Evolutionary conservation across 2,797 vertebrate species (phyloP), one percentile per base, ranked within the genome.

Genomic region (Vireo griseus): DNA sequence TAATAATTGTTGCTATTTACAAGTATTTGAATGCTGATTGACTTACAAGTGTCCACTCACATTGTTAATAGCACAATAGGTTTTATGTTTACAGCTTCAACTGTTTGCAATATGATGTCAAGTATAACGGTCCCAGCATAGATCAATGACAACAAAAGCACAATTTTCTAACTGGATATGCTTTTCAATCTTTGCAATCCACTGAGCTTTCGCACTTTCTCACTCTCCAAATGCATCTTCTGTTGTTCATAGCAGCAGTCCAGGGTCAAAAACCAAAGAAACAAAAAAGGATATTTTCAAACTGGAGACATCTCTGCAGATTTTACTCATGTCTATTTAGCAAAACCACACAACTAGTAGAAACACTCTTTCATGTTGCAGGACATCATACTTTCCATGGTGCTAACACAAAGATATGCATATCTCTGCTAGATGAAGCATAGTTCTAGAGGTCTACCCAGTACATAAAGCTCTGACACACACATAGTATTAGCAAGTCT

Each of bases 1-100:
- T 98, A 98, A 97, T 99, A 98, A 98, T 98, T 98, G 92, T 95
- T 98, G 97, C 98, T 99, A 99, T 99, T 99, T 99, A 99, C 99
- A 99, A 98, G 98, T 98, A 99, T 98, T 98, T 97, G 98, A 99
- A 99, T 97, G 98, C 98, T 99, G 98, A 99, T 98, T 96, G 98
- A 99, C 98, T 99, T 98, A 98, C 98, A 98, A 98, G 98, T 98
- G 98, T 99, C 98, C 98, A 99, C 99, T 98, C 98, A 99, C 96
- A 97, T 98, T 98, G 98, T 99, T 98, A 98, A 99, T 98, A 98
- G 98, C 98, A 99, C 98, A 98, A 98, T 98, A 98, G 98, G 98
- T 98, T 99, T 98, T 98, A 98, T 98, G 98, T 98, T 98, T 98
- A 98, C 98, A 98, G 97, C 97, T 98, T 98, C 97, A 96, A 92